Evolutionary conservation across 53 echinoderm and acorn worm genomes (phyloP).

Genomic region (Arbacia lixula): DNA sequence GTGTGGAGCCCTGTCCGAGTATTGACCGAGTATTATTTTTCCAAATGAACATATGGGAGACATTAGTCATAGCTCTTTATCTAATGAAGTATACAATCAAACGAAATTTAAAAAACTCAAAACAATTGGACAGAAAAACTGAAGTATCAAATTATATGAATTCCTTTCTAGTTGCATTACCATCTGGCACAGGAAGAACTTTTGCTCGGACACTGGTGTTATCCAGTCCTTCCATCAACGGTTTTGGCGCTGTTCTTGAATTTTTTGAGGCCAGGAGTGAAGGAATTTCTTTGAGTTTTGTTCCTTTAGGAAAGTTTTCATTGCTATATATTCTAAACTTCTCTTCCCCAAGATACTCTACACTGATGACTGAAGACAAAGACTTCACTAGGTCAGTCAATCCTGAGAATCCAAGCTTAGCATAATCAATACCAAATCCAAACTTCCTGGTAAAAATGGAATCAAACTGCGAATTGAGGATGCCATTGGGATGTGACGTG

Average conservation of each 20-base stretch:
- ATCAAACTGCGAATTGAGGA: slow-evolving; percentile 74
- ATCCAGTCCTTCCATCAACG: background rate
- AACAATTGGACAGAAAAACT: too few relatives aligned
- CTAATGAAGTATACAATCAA: too few relatives aligned
- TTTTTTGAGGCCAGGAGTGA: background rate
- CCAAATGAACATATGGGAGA: too few relatives aligned
- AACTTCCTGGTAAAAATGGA: slow-evolving; percentile 60
- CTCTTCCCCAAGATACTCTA: slow-evolving; percentile 61
- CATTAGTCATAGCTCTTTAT: too few relatives aligned
- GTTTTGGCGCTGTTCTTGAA: background rate
- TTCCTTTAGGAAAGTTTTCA: slow-evolving; percentile 31
- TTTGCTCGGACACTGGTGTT: background rate
- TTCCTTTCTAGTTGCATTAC: background rate
- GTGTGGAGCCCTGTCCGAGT: too few relatives aligned
- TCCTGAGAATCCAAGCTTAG: slow-evolving; percentile 70
- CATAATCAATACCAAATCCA: slow-evolving; percentile 75
- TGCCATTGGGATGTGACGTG: slow-evolving; percentile 69
- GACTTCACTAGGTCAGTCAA: slow-evolving; percentile 41
- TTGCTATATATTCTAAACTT: slow-evolving; percentile 67
- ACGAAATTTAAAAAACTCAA: too few relatives aligned
- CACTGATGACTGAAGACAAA: slow-evolving; percentile 54
- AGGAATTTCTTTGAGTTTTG: background rate
- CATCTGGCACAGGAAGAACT: too few relatives aligned
- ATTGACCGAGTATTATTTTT: too few relatives aligned
- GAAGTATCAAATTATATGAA: background rate